These are phyloP conservation scores for Cheilosia soror DNA, from an alignment of 2,888 invertebrate genomes.

Conservation along the genomic window DNA sequence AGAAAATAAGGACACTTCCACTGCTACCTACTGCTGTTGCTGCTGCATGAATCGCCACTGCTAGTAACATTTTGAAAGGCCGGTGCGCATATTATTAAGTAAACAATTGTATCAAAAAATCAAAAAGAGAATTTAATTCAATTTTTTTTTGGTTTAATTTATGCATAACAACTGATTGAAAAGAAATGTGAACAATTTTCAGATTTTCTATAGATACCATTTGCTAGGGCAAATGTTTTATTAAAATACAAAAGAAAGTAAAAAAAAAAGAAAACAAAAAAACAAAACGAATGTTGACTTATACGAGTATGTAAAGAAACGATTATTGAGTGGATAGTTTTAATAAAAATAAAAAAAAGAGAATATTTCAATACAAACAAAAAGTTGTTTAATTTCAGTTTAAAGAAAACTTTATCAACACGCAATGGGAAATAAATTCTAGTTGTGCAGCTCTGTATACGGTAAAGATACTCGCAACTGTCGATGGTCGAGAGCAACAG, in stretches of 20 bases:
- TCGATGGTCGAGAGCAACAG: too few species aligned
- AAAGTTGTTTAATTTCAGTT: slow-evolving; percentile 4
- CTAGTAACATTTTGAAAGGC: slow-evolving; percentile 43
- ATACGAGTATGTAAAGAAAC: slow-evolving; percentile 37
- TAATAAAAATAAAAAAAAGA: slow-evolving; percentile 59
- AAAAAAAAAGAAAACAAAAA: slow-evolving; percentile 4
- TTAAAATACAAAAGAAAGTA: slow-evolving; percentile 44
- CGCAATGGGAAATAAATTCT: not conserved
- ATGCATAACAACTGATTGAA: not conserved
- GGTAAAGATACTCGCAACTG: too few species aligned
- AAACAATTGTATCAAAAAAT: slow-evolving; percentile 23
- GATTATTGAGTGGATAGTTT: slow-evolving; percentile 63
- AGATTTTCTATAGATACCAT: slow-evolving; percentile 56
- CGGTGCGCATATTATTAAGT: slow-evolving; percentile 56
- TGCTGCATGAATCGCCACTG: slow-evolving; percentile 27
- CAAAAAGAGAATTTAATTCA: not conserved
- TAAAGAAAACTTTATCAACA: not conserved
- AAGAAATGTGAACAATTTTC: slow-evolving; percentile 26
- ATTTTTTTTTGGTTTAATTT: slow-evolving; percentile 13
- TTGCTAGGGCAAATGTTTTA: slow-evolving; percentile 50
- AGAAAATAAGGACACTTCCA: slow-evolving; percentile 11
- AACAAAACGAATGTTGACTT: slow-evolving; percentile 45
- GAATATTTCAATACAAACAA: slow-evolving; percentile 36
- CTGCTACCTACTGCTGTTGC: slow-evolving; percentile 35
- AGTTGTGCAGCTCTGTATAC: too few species aligned